Conservation (phyloP, 2,888 invertebrate genomes). For the Melipona beecheii region DNA sequence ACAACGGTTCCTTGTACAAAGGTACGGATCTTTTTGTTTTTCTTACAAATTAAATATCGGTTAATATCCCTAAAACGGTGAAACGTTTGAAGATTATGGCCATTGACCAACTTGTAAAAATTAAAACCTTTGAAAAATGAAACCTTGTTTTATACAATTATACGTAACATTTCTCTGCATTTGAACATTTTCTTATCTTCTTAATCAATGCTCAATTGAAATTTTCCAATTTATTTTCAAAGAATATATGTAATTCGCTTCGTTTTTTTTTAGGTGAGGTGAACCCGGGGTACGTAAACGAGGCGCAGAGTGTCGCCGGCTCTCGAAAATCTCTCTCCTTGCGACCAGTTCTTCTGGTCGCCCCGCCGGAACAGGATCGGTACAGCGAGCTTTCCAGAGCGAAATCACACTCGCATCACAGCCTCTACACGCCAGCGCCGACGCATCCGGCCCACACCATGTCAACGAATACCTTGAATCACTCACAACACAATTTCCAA, state of each 20-base stretch:
- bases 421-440: slow-evolving; percentile 80
- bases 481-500: slow-evolving; percentile 82
- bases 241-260: no score
- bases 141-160: no score
- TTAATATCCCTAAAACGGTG: background rate
- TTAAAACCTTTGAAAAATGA: no score
- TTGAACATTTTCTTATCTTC: background rate
- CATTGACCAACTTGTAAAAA: background rate
- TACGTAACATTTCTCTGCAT: background rate
- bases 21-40: slow-evolving; percentile 81
- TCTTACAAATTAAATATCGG: background rate
- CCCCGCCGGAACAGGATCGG: slow-evolving; percentile 86
- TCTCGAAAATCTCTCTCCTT: slow-evolving; percentile 94
- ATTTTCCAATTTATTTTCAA: no score
- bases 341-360: slow-evolving; percentile 94
- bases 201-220: background rate
- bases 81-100: background rate
- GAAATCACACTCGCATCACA: slow-evolving; percentile 83
- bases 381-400: slow-evolving; percentile 82
- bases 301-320: slow-evolving; percentile 93
- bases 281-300: slow-evolving; percentile 94
- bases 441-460: slow-evolving; percentile 81
- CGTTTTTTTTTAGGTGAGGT: slow-evolving; percentile 89
- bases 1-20: slow-evolving; percentile 88
- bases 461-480: slow-evolving; percentile 82